Evolutionary conservation across 1,140 invertebrate species (phyloP).

Genomic region (Temnothorax curvispinosus): DNA sequence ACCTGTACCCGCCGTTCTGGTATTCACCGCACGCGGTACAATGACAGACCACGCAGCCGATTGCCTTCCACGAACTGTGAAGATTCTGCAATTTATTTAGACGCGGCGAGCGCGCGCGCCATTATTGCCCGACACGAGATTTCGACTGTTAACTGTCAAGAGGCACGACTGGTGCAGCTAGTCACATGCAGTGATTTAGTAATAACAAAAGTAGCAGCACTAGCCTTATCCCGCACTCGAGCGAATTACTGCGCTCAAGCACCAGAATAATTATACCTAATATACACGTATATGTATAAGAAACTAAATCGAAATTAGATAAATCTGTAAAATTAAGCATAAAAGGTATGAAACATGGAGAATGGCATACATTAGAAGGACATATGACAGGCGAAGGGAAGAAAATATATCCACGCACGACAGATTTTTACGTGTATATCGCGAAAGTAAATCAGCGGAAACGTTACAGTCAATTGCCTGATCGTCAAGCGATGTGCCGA

Average conservation of each 20-base stretch:
- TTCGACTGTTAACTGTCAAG: slow-evolving; percentile 39
- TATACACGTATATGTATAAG: not conserved
- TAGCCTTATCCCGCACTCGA: not conserved
- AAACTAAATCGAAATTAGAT: not conserved
- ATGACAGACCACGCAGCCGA: slow-evolving; percentile 54
- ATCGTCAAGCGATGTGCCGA: not conserved
- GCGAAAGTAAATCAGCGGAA: not conserved
- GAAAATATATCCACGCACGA: not conserved
- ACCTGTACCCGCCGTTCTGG: not conserved
- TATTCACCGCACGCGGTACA: slow-evolving; percentile 13
- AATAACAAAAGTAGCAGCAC: not conserved
- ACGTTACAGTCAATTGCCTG: not conserved
- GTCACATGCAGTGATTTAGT: not conserved
- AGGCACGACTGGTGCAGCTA: not conserved
- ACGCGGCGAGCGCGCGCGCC: not conserved
- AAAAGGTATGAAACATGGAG: too few relatives aligned
- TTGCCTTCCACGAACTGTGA: slow-evolving; percentile 6
- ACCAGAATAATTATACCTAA: not conserved
- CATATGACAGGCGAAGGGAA: too few relatives aligned
- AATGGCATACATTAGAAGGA: not conserved
- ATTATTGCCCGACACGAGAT: slow-evolving; percentile 14
- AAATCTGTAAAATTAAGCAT: not conserved
- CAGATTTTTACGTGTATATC: not conserved
- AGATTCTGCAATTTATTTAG: slow-evolving; percentile 51
- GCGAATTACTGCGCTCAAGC: not conserved